Evolutionary conservation across 2,113 vertebrate species (phyloP).

Genomic region (Chaenogobius annularis): DNA sequence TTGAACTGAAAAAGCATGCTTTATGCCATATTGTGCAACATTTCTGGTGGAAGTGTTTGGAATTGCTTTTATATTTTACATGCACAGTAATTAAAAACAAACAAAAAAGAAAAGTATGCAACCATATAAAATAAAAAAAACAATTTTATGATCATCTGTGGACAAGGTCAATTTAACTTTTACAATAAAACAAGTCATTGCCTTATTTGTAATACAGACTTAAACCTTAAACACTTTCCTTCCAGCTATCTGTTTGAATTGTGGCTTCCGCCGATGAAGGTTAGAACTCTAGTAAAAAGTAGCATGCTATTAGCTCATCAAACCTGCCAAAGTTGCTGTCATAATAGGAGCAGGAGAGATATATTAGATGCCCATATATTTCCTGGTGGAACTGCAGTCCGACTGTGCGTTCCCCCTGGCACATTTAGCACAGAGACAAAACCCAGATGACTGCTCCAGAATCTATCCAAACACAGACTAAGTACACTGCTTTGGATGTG

Average conservation of each 20-base stretch:
- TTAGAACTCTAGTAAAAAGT: constrained; percentile 52
- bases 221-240: constrained; percentile 48
- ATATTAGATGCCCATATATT: constrained; percentile 70
- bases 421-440: constrained; percentile 69
- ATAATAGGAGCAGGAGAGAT: constrained; percentile 58
- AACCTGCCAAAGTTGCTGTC: constrained; percentile 61
- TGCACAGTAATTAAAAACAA: no score
- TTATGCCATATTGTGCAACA: no score
- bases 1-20: no score
- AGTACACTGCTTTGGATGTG: constrained; percentile 75
- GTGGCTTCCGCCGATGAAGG: constrained; percentile 55
- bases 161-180: constrained; percentile 64
- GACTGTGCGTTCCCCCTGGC: constrained; percentile 54
- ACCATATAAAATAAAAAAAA: no score
- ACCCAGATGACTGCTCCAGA: constrained; percentile 72
- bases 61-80: no score
- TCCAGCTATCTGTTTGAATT: constrained; percentile 63
- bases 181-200: constrained; percentile 68
- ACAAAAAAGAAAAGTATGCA: no score
- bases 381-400: constrained; percentile 49
- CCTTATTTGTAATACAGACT: constrained; percentile 47
- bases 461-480: constrained; percentile 71
- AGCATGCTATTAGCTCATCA: constrained; percentile 68
- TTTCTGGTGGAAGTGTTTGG: no score
- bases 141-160: constrained; percentile 29